Conservation (phyloP, 1,140 invertebrate genomes). For the Limonius californicus region DNA sequence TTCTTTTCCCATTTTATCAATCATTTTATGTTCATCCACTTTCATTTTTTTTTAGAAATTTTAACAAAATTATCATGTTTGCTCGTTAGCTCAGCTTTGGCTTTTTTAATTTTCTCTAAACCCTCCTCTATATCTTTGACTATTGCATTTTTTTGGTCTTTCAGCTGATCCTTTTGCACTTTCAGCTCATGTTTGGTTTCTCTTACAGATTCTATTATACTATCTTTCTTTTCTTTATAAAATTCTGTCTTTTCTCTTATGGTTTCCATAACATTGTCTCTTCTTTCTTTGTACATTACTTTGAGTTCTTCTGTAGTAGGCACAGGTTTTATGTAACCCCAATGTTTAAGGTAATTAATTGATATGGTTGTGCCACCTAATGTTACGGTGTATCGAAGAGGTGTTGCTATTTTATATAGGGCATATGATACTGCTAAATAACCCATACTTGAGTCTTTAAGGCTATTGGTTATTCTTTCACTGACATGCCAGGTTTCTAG, state of each 20-base stretch:
- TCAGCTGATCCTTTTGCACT: slow-evolving; percentile 29
- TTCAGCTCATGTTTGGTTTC: slow-evolving; percentile 27
- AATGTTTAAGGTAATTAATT: slow-evolving; percentile 63
- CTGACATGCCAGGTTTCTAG: slow-evolving; percentile 71
- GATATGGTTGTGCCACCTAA: slow-evolving; percentile 70
- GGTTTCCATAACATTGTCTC: slow-evolving; percentile 51
- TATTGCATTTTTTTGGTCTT: slow-evolving; percentile 16
- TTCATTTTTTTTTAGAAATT: too few relatives aligned
- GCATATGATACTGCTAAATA: slow-evolving; percentile 84
- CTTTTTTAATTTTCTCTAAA: neutral
- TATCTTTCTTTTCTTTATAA: slow-evolving; percentile 41
- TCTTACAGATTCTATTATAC: slow-evolving; percentile 46
- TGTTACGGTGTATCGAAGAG: slow-evolving; percentile 85
- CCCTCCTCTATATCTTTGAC: neutral
- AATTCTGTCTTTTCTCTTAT: slow-evolving; percentile 47
- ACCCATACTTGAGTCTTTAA: slow-evolving; percentile 77
- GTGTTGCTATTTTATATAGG: slow-evolving; percentile 88
- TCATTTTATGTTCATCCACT: too few relatives aligned
- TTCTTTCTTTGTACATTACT: slow-evolving; percentile 57
- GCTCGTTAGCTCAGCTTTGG: neutral
- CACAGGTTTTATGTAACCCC: slow-evolving; percentile 67
- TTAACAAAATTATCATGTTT: neutral
- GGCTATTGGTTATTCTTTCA: slow-evolving; percentile 69
- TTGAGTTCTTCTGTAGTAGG: slow-evolving; percentile 58
- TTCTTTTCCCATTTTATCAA: too few relatives aligned